Conservation (phyloP, 2,888 invertebrate species). For the Drosophila kambysellisi region DNA sequence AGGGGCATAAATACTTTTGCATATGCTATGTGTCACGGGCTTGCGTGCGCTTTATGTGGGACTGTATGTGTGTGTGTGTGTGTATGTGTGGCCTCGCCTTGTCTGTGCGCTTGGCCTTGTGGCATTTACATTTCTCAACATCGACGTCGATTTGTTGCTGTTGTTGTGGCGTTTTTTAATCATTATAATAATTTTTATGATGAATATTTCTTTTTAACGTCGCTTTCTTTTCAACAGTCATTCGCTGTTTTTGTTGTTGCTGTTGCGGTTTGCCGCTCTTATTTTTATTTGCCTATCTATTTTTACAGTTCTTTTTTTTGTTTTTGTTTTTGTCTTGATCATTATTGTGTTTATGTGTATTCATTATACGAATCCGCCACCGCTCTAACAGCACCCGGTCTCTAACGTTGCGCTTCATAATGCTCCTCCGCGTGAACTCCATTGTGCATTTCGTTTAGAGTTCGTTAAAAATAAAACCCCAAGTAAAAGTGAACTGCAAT, state of each 20-base stretch:
- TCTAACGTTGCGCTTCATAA: slow-evolving; percentile 20
- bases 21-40: slow-evolving; percentile 69
- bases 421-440: slow-evolving; percentile 24
- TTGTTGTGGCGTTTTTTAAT: slow-evolving; percentile 65
- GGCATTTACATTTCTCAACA: slow-evolving; percentile 79
- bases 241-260: slow-evolving; percentile 51
- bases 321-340: slow-evolving; percentile 44
- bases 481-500: slow-evolving; percentile 58
- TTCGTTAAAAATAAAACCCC: slow-evolving; percentile 30
- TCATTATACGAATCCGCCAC: slow-evolving; percentile 17
- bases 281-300: slow-evolving; percentile 64
- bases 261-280: slow-evolving; percentile 52
- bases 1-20: slow-evolving; percentile 50
- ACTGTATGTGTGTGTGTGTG: slow-evolving; percentile 33
- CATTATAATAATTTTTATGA: slow-evolving; percentile 72
- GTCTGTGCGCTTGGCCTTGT: slow-evolving; percentile 79
- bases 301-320: slow-evolving; percentile 55
- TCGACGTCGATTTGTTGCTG: slow-evolving; percentile 48
- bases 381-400: slow-evolving; percentile 14
- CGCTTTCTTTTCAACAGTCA: slow-evolving; percentile 67
- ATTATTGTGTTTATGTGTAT: slow-evolving; percentile 46
- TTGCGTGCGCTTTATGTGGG: slow-evolving; percentile 58
- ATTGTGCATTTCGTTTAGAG: slow-evolving; percentile 60
- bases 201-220: slow-evolving; percentile 50
- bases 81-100: slow-evolving; percentile 75